phyloP scores from a whole-genome alignment of 2,797 vertebrate species.

The Myotis pilosus region DNA sequence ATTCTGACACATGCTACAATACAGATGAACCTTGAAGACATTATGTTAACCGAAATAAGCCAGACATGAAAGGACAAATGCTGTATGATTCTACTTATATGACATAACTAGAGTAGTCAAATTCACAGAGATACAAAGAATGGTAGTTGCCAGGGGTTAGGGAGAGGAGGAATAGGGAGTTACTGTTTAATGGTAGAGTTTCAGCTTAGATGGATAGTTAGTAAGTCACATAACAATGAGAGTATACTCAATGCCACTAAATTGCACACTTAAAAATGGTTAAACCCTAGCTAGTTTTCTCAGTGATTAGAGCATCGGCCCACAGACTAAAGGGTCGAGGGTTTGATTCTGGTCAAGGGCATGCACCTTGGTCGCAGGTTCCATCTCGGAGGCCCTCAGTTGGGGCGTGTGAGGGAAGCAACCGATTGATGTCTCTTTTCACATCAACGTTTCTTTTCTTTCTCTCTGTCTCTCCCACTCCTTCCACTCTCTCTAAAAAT shows the following conservation, averaged over 20 bases:
- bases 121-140: background rate
- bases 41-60: background rate
- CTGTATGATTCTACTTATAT: background rate
- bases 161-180: background rate
- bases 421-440: background rate
- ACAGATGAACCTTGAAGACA: background rate
- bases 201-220: background rate
- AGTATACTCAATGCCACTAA: background rate
- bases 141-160: background rate
- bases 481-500: background rate
- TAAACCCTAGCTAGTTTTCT: background rate
- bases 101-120: background rate
- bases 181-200: background rate
- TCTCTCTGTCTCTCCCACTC: background rate
- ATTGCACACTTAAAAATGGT: background rate
- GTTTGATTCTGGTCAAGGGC: background rate
- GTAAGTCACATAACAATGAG: background rate
- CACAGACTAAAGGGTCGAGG: background rate
- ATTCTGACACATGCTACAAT: background rate
- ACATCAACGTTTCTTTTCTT: background rate
- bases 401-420: background rate
- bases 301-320: background rate
- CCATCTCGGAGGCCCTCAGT: no score
- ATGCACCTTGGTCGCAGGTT: background rate
- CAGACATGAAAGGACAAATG: background rate